Percentiles rank a stretch among this genome's conserved stretches.
These are phyloP conservation scores for Barnardius zonarius DNA, from an alignment of 2,113 vertebrate species.

Conservation along the genomic window DNA sequence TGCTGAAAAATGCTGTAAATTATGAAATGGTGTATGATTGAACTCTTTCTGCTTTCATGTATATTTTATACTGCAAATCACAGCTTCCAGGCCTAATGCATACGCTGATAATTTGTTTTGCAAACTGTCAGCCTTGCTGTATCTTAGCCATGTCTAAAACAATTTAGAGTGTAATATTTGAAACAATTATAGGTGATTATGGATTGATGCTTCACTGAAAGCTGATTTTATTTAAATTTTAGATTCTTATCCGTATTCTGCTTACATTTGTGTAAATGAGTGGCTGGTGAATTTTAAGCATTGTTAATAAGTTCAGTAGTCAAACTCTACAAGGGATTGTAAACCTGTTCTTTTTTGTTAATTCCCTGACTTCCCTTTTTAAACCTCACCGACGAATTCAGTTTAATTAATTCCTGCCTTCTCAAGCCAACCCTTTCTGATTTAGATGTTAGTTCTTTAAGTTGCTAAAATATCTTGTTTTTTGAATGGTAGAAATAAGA, in stretches of 20 bases:
- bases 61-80: neutral
- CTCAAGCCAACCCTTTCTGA: neutral
- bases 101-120: constrained; percentile 23
- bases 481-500: neutral
- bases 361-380: neutral
- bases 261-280: neutral
- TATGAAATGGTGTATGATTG: neutral
- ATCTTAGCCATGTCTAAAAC: neutral
- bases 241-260: neutral
- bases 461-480: neutral
- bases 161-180: neutral
- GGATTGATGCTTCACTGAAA: neutral
- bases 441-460: neutral
- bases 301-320: neutral
- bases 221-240: constrained; percentile 1
- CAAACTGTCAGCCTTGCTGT: neutral
- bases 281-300: neutral
- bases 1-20: neutral
- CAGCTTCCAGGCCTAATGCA: neutral
- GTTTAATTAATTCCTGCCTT: neutral
- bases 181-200: constrained; percentile 8
- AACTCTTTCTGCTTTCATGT: neutral
- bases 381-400: neutral
- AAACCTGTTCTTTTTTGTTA: neutral
- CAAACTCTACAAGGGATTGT: neutral